Evolutionary conservation across 2,797 vertebrate species (phyloP), one percentile per base, ranked within the genome.

Genomic region (Pangasius mekongensis): DNA sequence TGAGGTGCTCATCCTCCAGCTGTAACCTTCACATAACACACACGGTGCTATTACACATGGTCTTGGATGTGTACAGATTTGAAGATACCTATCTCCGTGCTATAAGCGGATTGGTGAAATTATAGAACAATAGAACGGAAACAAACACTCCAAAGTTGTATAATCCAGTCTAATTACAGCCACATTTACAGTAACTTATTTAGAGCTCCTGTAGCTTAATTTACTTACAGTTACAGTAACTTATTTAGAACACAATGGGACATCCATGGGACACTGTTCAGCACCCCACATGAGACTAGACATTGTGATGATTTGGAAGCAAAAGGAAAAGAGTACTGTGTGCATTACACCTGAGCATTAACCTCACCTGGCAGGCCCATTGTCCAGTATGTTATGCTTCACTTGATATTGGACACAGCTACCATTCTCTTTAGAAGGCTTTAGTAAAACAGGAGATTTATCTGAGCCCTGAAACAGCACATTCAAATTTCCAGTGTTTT

Each of bases 11-110:
- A 20, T 88, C 33, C 52, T 76, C 58, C 27, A 84, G 58, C 66
- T 90, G 43, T 86, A 77, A 80, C 87, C 83, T 71, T 86, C 78
- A 83, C 11, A 84, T 66, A 82, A 14, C 56, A 62, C 56, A 81
- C 11, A 85, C 39, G 54, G 39, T 24, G 58, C 36, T 24, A 77
- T 66, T 78, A 78, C 90, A 90, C 87, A 89, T 90, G 87, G 88
- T 69, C 24, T 64, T n/a, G 64, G 24, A 81, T 81, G 33, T 27
- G 30, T 86, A 80, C 82, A 64, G 77, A 86, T 87, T 85, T 83
- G 47, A 60, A 60, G 76, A 85, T 54, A 47, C 39, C 69, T 47
- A 11, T 81, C 64, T 76, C 83, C 3, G 2, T 77, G 52, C 52
- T 60, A 27, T 80, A 5, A 80, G 54, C 36, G 77, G 54, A 81